A percentile compares a stretch with the other conserved stretches of the same genome.
Conservation (phyloP, 2,888 invertebrate species). For the Crematogaster levior region DNA sequence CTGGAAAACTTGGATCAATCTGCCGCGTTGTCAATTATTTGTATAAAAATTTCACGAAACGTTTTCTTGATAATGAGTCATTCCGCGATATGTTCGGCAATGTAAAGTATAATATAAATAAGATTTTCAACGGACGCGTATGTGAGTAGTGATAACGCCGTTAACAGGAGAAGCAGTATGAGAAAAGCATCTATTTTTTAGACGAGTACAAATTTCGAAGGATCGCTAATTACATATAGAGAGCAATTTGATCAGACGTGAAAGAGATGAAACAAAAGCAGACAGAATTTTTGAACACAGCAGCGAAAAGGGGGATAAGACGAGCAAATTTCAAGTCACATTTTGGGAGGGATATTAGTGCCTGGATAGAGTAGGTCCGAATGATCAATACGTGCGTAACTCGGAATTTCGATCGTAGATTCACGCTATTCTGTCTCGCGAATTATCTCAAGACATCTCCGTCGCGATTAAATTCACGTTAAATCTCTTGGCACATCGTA, state of each 20-base stretch:
- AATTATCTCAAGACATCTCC: conserved; percentile 23
- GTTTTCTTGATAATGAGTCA: not conserved
- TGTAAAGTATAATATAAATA: not conserved
- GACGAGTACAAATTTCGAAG: conserved; percentile 36
- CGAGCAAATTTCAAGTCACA: conserved; percentile 53
- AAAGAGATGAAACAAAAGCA: not conserved
- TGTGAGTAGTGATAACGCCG: conserved; percentile 40
- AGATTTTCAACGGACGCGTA: not conserved
- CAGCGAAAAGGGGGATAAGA: conserved; percentile 10
- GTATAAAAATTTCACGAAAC: not conserved
- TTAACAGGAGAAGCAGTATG: conserved; percentile 25
- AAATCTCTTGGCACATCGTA: conserved; percentile 2
- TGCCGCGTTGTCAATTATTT: not conserved
- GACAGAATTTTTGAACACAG: conserved; percentile 27
- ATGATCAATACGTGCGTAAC: conserved; percentile 54
- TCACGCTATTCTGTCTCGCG: conserved; percentile 57
- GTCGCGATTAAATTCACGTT: conserved; percentile 15
- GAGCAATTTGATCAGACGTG: conserved; percentile 13
- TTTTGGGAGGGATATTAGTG: conserved; percentile 81
- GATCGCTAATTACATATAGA: conserved; percentile 31
- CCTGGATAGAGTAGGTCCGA: conserved; percentile 84
- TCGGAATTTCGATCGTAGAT: conserved; percentile 44
- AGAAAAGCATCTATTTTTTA: conserved; percentile 22
- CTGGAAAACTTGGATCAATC: conserved; percentile 34
- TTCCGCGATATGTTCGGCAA: not conserved